Percentiles rank a stretch among this genome's conserved stretches.
Conservation (phyloP, 35 echinoderm and acorn worm species). For the Eucidaris tribuloides region DNA sequence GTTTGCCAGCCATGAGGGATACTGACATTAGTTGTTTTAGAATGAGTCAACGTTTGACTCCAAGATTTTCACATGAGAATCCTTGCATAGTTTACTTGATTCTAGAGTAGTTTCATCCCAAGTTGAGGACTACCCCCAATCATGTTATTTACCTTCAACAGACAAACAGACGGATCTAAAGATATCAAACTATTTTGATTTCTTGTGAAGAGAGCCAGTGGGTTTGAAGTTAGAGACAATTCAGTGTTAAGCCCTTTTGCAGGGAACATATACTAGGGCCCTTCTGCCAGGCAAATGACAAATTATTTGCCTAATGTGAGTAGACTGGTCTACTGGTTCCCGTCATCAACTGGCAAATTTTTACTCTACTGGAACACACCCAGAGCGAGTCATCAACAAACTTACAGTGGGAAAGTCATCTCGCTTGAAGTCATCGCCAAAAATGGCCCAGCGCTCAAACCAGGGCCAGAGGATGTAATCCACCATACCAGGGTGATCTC, state of each 20-base stretch:
- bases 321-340: neutral
- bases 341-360: neutral
- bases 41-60: too few species aligned
- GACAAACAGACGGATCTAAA: too few species aligned
- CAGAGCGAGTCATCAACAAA: neutral
- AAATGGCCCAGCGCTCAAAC: constrained; percentile 64
- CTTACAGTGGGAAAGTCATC: constrained; percentile 52
- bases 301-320: neutral
- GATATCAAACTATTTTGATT: too few species aligned
- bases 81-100: too few species aligned
- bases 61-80: too few species aligned
- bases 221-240: neutral
- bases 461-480: constrained; percentile 81
- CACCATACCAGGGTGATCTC: constrained; percentile 49
- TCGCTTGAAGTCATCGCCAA: constrained; percentile 32
- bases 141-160: too few species aligned
- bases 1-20: too few species aligned
- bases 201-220: too few species aligned
- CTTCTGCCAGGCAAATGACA: neutral
- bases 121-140: too few species aligned
- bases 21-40: too few species aligned
- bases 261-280: neutral
- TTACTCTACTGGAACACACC: neutral
- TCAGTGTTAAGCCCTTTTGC: neutral
- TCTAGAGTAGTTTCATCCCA: too few species aligned